Percentiles rank a stretch among this genome's conserved stretches.
Evolutionary conservation across 2,797 vertebrate species (phyloP).

Genomic region (Gymnopithys bicolor): DNA sequence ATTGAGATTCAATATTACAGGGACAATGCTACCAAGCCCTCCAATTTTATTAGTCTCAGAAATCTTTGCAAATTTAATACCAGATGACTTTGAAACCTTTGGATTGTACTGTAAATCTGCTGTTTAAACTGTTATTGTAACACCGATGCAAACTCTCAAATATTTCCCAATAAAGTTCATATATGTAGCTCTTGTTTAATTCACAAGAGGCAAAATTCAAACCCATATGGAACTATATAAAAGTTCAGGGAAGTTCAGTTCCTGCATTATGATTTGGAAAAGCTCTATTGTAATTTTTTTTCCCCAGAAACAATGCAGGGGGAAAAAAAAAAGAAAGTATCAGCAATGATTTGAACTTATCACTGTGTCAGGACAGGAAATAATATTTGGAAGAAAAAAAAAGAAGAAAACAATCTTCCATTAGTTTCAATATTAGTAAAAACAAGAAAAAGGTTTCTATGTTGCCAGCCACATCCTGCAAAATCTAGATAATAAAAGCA

Average conservation of each 20-base stretch:
- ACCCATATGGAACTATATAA: background rate
- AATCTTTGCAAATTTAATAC: conserved; percentile 10
- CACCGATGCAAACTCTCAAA: background rate
- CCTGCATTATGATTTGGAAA: background rate
- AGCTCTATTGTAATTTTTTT: background rate
- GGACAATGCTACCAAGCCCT: conserved; percentile 21
- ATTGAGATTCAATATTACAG: conserved; percentile 28
- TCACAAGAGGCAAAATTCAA: conserved; percentile 11
- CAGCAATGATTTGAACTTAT: background rate
- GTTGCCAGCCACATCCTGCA: background rate
- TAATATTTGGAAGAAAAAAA: background rate
- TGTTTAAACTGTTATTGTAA: background rate
- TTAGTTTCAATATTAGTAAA: background rate
- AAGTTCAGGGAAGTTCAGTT: conserved; percentile 25
- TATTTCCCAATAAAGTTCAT: background rate
- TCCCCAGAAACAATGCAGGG: background rate
- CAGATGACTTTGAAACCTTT: conserved; percentile 11
- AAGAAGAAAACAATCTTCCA: background rate
- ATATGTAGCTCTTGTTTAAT: background rate
- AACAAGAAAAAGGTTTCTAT: background rate
- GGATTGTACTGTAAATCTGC: conserved; percentile 2
- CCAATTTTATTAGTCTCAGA: background rate
- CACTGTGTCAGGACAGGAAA: conserved; percentile 23
- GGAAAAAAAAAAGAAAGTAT: background rate
- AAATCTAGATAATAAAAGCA: conserved; percentile 22